Evolutionary conservation across 2,113 vertebrate genomes (phyloP).

Genomic region (Myrmecophaga tridactyla): DNA sequence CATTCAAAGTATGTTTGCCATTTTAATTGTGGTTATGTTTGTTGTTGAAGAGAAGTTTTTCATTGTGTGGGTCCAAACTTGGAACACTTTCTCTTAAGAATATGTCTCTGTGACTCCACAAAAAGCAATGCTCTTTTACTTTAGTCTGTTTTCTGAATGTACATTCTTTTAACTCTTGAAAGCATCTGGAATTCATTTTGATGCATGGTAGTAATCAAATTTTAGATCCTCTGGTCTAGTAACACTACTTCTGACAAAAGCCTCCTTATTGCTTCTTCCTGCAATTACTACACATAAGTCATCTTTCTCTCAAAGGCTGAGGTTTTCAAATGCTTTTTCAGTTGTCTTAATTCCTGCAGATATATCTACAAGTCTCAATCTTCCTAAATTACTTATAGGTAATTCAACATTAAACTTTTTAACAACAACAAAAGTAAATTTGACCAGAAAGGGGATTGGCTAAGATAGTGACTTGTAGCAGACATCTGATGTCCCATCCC

Average conservation of each 20-base stretch:
- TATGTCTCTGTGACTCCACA: slow-evolving; percentile 46
- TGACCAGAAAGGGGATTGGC: neutral
- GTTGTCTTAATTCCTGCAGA: slow-evolving; percentile 46
- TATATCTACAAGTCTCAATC: neutral
- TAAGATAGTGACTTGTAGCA: neutral
- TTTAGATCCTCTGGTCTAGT: slow-evolving; percentile 28
- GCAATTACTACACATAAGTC: neutral
- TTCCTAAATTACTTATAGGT: neutral
- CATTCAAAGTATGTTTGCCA: slow-evolving; percentile 26
- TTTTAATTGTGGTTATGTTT: slow-evolving; percentile 31
- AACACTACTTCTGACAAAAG: slow-evolving; percentile 46
- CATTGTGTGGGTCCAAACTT: neutral
- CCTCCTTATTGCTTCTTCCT: slow-evolving; percentile 10
- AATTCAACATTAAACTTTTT: slow-evolving; percentile 17
- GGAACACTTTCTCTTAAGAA: slow-evolving; percentile 23
- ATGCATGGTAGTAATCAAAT: slow-evolving; percentile 37
- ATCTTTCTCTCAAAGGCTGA: neutral
- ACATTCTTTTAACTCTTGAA: slow-evolving; percentile 47
- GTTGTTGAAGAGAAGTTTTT: slow-evolving; percentile 2
- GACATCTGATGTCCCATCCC: neutral
- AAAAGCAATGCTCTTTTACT: slow-evolving; percentile 10
- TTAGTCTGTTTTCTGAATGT: slow-evolving; percentile 28
- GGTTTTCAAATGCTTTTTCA: slow-evolving; percentile 22
- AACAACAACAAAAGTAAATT: neutral
- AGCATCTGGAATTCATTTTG: slow-evolving; percentile 61